These are phyloP conservation scores for Cecidostiba fungosa DNA, from an alignment of 2,888 invertebrate genomes.

Conservation along the genomic window DNA sequence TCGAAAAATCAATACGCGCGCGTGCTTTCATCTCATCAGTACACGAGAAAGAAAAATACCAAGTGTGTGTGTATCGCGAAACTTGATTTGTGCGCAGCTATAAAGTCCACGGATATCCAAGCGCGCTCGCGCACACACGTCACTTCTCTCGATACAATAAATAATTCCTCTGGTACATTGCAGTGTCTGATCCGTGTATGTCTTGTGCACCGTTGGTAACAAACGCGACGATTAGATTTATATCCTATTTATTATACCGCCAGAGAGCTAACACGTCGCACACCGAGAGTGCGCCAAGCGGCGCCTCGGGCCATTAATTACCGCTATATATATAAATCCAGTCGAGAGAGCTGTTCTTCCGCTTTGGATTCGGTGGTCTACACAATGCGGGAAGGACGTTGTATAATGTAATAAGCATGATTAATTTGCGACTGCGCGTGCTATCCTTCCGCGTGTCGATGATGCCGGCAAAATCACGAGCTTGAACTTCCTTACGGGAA, in stretches of 20 bases:
- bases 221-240: conserved; percentile 60
- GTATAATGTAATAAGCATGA: neutral
- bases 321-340: neutral
- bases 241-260: conserved; percentile 47
- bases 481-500: neutral
- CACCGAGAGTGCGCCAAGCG: neutral
- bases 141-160: neutral
- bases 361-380: conserved; percentile 14
- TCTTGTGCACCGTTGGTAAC: neutral
- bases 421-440: neutral
- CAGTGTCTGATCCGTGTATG: neutral
- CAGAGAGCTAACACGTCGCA: neutral
- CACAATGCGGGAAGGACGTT: neutral
- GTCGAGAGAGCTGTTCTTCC: conserved; percentile 14
- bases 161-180: neutral
- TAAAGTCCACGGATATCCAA: neutral
- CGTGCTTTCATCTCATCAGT: neutral
- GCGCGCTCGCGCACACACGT: neutral
- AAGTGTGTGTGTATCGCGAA: neutral
- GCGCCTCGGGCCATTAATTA: conserved; percentile 41
- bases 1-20: neutral
- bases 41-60: neutral
- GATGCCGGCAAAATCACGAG: neutral
- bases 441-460: conserved; percentile 2
- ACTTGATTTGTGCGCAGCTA: neutral